Evolutionary conservation across 2,113 vertebrate genomes (phyloP).

Genomic region (Bubalus kerabau): DNA sequence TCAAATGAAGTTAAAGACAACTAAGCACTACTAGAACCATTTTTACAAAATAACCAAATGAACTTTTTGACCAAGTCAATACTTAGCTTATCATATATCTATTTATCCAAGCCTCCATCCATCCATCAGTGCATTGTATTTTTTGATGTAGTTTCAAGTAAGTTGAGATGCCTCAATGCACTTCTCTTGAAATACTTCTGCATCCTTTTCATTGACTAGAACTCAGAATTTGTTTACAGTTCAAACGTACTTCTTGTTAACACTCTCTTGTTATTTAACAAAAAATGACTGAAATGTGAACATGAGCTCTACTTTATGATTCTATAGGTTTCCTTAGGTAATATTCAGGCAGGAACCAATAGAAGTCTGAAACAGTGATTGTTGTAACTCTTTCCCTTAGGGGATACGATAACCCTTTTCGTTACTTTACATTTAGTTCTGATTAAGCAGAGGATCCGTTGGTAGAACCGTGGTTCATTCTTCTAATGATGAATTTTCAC

Average conservation of each 20-base stretch:
- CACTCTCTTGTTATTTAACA: background rate
- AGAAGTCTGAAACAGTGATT: background rate
- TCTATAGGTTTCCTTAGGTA: background rate
- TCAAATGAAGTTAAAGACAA: background rate
- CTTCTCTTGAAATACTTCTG: background rate
- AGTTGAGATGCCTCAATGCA: background rate
- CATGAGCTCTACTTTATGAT: background rate
- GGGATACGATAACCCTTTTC: background rate
- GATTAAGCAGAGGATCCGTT: background rate
- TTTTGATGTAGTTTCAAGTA: background rate
- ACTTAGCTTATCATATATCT: background rate
- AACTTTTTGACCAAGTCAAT: background rate
- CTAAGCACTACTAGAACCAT: background rate
- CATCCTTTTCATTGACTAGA: background rate
- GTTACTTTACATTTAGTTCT: background rate
- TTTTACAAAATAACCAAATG: background rate
- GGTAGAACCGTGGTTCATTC: background rate
- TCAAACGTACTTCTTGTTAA: background rate
- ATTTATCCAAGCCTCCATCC: background rate
- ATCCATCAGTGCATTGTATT: background rate
- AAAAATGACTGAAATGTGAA: background rate
- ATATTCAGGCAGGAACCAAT: background rate
- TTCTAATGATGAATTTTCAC: background rate
- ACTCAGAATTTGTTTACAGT: background rate
- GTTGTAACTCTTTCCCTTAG: background rate